A percentile compares a stretch with the other conserved stretches of the same genome.
Evolutionary conservation across 2,888 invertebrate genomes (phyloP).

Genomic region (Erannis defoliaria): DNA sequence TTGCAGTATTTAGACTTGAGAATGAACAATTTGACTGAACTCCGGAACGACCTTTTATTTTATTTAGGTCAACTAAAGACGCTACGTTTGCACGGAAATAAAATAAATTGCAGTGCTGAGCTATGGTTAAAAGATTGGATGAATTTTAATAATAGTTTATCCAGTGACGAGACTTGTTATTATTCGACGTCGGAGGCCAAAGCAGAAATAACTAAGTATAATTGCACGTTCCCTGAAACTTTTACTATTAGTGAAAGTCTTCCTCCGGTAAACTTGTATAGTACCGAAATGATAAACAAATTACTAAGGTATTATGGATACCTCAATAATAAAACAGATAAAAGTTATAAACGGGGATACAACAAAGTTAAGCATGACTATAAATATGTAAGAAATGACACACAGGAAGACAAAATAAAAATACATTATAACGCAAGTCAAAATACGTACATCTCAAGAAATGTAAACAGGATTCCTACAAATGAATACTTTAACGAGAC

Average conservation of each 20-base stretch:
- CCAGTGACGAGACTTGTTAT: constrained; percentile 76
- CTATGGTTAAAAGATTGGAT: constrained; percentile 91
- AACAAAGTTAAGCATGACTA: constrained; percentile 52
- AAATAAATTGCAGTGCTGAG: constrained; percentile 89
- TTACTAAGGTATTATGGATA: constrained; percentile 80
- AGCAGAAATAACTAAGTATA: constrained; percentile 77
- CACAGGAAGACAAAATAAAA: constrained; percentile 39
- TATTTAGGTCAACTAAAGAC: constrained; percentile 90
- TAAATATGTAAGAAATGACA: constrained; percentile 41
- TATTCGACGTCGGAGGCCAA: constrained; percentile 78
- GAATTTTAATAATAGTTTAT: constrained; percentile 77
- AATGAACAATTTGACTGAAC: constrained; percentile 85
- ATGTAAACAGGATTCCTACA: constrained; percentile 60
- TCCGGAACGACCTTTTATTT: constrained; percentile 89
- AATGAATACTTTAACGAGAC: constrained; percentile 69
- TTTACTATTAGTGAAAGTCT: constrained; percentile 82
- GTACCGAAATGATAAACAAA: constrained; percentile 84
- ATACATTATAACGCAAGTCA: constrained; percentile 43
- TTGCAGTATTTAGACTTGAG: constrained; percentile 90
- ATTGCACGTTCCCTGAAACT: constrained; percentile 82
- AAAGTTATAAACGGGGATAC: constrained; percentile 59
- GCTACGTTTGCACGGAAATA: constrained; percentile 90
- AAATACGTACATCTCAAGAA: constrained; percentile 51
- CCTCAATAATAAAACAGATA: constrained; percentile 79
- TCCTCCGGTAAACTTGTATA: constrained; percentile 81